Evolutionary conservation across 2,888 invertebrate genomes (phyloP).

Genomic region (Trissoscelio sp.): DNA sequence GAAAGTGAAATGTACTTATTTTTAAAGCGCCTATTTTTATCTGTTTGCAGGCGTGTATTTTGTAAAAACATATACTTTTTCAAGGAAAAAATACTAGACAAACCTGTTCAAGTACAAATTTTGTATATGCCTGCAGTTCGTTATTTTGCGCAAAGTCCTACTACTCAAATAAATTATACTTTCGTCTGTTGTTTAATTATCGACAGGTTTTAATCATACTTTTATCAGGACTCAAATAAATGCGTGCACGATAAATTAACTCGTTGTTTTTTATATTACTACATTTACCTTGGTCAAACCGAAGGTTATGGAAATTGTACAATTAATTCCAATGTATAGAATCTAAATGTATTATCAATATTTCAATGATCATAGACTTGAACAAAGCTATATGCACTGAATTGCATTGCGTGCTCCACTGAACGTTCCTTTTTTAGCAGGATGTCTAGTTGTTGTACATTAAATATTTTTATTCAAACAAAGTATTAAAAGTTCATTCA

Average conservation of each 20-base stretch:
- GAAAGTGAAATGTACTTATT: not conserved
- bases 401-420: slow-evolving; percentile 20
- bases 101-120: not conserved
- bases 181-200: slow-evolving; percentile 8
- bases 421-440: slow-evolving; percentile 27
- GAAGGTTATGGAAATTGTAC: slow-evolving; percentile 13
- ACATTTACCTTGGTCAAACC: not conserved
- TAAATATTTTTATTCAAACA: no score
- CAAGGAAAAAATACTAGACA: no score
- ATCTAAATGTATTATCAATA: slow-evolving; percentile 36
- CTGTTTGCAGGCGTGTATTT: no score
- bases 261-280: not conserved
- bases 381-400: slow-evolving; percentile 28
- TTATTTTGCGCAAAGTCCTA: slow-evolving; percentile 1
- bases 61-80: no score
- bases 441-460: no score
- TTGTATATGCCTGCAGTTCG: no score
- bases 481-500: no score
- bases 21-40: no score
- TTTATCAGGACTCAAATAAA: slow-evolving; percentile 1
- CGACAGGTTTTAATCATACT: not conserved
- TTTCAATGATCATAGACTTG: slow-evolving; percentile 40
- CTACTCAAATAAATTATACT: no score
- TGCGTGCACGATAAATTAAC: slow-evolving; percentile 1
- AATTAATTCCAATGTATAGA: slow-evolving; percentile 25